Conservation (phyloP, 2,888 invertebrate genomes). For the Elaeidobius kamerunicus region DNA sequence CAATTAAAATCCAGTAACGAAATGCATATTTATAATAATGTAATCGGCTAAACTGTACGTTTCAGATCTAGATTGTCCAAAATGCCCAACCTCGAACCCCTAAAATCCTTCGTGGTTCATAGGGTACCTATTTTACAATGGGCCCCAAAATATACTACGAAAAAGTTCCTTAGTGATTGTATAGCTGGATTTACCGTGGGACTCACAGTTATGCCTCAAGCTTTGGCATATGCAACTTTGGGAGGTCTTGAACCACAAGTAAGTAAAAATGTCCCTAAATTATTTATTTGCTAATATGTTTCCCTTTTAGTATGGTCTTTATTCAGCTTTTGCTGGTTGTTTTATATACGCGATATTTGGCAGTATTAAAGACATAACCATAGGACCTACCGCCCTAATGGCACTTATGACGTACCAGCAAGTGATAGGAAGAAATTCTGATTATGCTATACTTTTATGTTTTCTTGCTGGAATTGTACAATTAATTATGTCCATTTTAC, state of each 20-base stretch:
- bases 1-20: too few relatives aligned
- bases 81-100: constrained; percentile 29
- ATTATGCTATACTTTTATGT: constrained; percentile 80
- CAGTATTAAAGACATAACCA: constrained; percentile 82
- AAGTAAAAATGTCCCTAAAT: too few relatives aligned
- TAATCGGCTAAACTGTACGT: too few relatives aligned
- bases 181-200: constrained; percentile 93
- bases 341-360: constrained; percentile 89
- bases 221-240: constrained; percentile 85
- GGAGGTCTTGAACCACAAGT: constrained; percentile 86
- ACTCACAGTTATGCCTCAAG: constrained; percentile 90
- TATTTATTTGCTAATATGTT: neutral
- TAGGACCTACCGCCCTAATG: constrained; percentile 92
- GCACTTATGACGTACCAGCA: constrained; percentile 87
- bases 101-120: constrained; percentile 42
- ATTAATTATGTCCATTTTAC: constrained; percentile 75
- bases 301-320: constrained; percentile 80
- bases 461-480: constrained; percentile 81
- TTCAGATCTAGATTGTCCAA: constrained; percentile 7
- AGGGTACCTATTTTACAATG: constrained; percentile 68
- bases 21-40: too few relatives aligned
- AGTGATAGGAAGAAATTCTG: constrained; percentile 64
- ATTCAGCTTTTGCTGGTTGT: constrained; percentile 92
- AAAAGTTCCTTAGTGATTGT: constrained; percentile 76
- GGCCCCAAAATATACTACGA: constrained; percentile 71